Evolutionary conservation across 2,113 vertebrate genomes (phyloP).

Genomic region (Theristicus caerulescens): DNA sequence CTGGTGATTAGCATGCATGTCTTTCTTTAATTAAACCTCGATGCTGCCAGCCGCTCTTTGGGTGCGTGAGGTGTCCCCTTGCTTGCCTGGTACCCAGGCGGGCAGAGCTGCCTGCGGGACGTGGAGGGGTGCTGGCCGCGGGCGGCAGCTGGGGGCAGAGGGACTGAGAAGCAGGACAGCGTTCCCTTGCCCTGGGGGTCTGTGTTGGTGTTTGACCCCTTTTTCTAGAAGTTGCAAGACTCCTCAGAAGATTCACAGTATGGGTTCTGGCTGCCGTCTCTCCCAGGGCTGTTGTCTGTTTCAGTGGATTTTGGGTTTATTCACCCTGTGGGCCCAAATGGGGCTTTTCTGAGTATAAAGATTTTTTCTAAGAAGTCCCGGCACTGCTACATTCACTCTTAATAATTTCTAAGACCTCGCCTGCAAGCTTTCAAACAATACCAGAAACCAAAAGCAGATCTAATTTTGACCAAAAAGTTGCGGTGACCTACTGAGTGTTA

Average conservation of each 20-base stretch:
- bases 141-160: not conserved
- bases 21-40: not conserved
- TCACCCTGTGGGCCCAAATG: not conserved
- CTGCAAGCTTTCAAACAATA: not conserved
- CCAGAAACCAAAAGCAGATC: not conserved
- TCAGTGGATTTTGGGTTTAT: not conserved
- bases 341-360: not conserved
- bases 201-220: not conserved
- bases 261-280: not conserved
- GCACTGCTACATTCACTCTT: not conserved
- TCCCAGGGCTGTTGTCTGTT: not conserved
- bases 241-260: not conserved
- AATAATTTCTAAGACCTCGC: not conserved
- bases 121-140: fast-evolving
- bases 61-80: not conserved
- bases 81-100: fast-evolving
- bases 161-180: not conserved
- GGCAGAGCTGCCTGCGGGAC: not conserved
- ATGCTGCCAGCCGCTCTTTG: too few species aligned
- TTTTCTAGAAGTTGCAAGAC: not conserved
- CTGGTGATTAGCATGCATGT: not conserved
- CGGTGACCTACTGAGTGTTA: not conserved
- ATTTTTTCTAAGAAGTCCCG: not conserved
- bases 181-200: not conserved
- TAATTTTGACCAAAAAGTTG: not conserved